A percentile compares a stretch with the other conserved stretches of the same genome.
These are phyloP conservation scores for Agriopis leucophaearia DNA, from an alignment of 2,888 invertebrate genomes.

Conservation along the genomic window DNA sequence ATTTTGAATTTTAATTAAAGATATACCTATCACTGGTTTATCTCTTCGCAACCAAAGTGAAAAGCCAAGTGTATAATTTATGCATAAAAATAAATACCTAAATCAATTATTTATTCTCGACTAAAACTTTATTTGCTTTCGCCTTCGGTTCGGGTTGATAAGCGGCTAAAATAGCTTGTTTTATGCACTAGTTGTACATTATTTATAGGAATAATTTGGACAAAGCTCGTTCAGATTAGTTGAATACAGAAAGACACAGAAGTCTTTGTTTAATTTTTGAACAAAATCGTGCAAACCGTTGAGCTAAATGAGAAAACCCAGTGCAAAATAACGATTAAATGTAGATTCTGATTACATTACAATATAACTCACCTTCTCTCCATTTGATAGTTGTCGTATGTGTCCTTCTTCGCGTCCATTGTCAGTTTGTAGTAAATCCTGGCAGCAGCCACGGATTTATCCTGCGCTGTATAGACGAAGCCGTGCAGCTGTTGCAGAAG, in stretches of 20 bases:
- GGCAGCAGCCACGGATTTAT: conserved; percentile 72
- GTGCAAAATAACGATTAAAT: not conserved
- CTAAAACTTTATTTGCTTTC: too few relatives aligned
- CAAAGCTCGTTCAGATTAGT: not conserved
- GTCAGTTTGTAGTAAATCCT: conserved; percentile 79
- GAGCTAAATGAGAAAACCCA: not conserved
- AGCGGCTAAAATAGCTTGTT: too few relatives aligned
- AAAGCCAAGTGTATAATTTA: too few relatives aligned
- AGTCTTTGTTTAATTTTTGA: not conserved
- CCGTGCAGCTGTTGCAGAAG: conserved; percentile 77
- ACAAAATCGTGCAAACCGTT: too few relatives aligned
- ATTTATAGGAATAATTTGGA: too few relatives aligned
- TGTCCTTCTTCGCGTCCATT: conserved; percentile 66
- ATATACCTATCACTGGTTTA: too few relatives aligned
- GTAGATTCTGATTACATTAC: not conserved
- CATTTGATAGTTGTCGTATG: conserved; percentile 63
- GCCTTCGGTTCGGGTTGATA: too few relatives aligned
- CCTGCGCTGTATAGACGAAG: conserved; percentile 76
- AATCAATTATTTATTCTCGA: too few relatives aligned
- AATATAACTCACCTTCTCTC: conserved; percentile 68
- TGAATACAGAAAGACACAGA: not conserved
- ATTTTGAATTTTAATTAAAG: too few relatives aligned
- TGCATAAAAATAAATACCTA: too few relatives aligned
- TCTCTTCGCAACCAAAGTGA: too few relatives aligned
- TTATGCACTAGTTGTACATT: too few relatives aligned